A percentile compares a stretch with the other conserved stretches of the same genome.
phyloP scores from a whole-genome alignment of 2,113 vertebrate genomes.

The Casuarius casuarius region DNA sequence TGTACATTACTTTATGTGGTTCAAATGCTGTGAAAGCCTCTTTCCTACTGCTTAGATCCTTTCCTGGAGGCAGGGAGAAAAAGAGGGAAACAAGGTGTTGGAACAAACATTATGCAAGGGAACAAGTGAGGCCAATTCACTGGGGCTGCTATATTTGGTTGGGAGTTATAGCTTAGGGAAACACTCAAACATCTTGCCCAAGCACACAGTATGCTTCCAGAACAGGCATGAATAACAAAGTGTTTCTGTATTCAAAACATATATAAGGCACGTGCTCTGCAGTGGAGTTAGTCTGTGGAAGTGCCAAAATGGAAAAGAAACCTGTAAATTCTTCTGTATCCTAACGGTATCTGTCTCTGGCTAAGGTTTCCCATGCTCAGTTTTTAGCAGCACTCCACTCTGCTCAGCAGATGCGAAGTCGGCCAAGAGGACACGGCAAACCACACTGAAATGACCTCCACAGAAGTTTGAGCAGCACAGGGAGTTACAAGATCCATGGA shows the following conservation, averaged over 20 bases:
- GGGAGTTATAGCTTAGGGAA: not conserved
- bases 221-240: not conserved
- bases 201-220: not conserved
- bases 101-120: not conserved
- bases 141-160: not conserved
- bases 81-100: not conserved
- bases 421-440: not conserved
- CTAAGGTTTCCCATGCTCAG: not conserved
- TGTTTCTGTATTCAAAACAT: not conserved
- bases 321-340: not conserved
- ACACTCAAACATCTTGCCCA: not conserved
- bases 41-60: not conserved
- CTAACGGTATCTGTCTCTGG: not conserved
- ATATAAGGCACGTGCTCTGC: accelerated
- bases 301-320: accelerated
- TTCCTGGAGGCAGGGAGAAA: not conserved
- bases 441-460: not conserved
- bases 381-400: not conserved
- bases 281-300: not conserved
- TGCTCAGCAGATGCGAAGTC: not conserved
- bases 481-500: not conserved
- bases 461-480: not conserved
- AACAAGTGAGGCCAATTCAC: not conserved
- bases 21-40: not conserved
- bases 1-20: not conserved